Conservation (phyloP, 2,888 invertebrate species). For the Xestoiulus laeticollis region DNA sequence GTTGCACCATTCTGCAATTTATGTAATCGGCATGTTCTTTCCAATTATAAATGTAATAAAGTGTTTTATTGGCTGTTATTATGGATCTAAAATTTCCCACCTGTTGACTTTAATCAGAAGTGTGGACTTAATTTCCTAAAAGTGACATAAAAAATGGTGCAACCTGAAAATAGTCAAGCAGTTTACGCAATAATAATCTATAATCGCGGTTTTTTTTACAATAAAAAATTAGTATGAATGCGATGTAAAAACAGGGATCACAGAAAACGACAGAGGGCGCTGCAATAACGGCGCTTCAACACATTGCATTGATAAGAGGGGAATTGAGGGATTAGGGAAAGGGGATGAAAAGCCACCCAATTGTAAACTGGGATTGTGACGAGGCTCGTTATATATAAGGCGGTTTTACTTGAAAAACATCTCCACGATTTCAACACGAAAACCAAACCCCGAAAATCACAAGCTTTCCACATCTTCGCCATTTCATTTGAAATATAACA, state of each 20-base stretch:
- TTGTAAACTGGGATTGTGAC: background rate
- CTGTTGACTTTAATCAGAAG: too few species aligned
- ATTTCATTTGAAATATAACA: background rate
- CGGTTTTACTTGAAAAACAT: constrained; percentile 35
- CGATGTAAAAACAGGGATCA: constrained; percentile 36
- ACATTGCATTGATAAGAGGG: constrained; percentile 20
- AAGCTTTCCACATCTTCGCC: background rate
- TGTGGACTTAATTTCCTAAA: background rate
- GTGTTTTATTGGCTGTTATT: too few species aligned
- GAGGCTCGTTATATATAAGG: background rate
- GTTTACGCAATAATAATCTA: background rate
- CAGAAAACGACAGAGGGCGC: constrained; percentile 42
- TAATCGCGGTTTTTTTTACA: background rate
- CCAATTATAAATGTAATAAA: too few species aligned
- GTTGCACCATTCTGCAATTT: background rate
- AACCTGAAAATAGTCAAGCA: background rate
- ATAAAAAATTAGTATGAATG: constrained; percentile 5
- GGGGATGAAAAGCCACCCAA: background rate
- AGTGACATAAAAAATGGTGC: background rate
- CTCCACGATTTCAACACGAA: constrained; percentile 3
- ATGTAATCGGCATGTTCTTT: background rate
- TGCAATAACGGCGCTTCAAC: constrained; percentile 5
- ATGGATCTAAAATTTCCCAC: too few species aligned
- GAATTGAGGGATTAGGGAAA: background rate
- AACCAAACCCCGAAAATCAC: constrained; percentile 2